Percentiles rank a stretch among this genome's conserved stretches.
These are phyloP conservation scores for Podocnemis expansa DNA, from an alignment of 2,113 vertebrate species.

Conservation along the genomic window DNA sequence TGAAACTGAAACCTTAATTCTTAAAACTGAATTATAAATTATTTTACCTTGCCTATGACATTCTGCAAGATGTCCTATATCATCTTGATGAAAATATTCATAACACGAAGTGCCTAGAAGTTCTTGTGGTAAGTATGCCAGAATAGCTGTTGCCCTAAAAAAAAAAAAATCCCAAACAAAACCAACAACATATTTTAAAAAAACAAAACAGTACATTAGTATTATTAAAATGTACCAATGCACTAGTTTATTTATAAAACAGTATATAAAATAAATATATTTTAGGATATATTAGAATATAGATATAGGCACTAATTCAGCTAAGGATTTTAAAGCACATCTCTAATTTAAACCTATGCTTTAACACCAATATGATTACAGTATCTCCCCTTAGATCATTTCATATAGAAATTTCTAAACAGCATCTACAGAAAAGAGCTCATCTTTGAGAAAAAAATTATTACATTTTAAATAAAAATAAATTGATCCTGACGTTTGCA, in stretches of 20 bases:
- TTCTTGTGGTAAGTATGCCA: constrained; percentile 97
- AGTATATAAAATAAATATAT: neutral
- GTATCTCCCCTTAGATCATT: neutral
- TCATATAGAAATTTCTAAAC: neutral
- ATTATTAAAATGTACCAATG: neutral
- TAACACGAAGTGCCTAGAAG: constrained; percentile 98
- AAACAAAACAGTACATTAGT: neutral
- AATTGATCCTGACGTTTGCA: too few relatives aligned
- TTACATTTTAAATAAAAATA: too few relatives aligned
- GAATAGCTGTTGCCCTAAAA: constrained; percentile 93
- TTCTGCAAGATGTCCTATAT: constrained; percentile 95
- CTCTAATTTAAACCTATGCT: neutral
- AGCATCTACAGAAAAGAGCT: neutral
- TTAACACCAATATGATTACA: neutral
- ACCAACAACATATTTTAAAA: neutral
- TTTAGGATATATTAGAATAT: neutral
- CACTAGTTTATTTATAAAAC: neutral
- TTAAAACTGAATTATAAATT: neutral
- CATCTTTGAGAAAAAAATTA: neutral
- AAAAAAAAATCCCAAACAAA: neutral
- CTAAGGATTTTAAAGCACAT: neutral
- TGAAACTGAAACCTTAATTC: neutral
- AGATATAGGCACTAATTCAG: neutral
- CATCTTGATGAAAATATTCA: constrained; percentile 98
- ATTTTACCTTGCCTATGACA: constrained; percentile 94